Percentiles rank a stretch among this genome's conserved stretches.
These are phyloP conservation scores for Emydoidea blandingii DNA, from an alignment of 2,797 vertebrate species.

Conservation along the genomic window DNA sequence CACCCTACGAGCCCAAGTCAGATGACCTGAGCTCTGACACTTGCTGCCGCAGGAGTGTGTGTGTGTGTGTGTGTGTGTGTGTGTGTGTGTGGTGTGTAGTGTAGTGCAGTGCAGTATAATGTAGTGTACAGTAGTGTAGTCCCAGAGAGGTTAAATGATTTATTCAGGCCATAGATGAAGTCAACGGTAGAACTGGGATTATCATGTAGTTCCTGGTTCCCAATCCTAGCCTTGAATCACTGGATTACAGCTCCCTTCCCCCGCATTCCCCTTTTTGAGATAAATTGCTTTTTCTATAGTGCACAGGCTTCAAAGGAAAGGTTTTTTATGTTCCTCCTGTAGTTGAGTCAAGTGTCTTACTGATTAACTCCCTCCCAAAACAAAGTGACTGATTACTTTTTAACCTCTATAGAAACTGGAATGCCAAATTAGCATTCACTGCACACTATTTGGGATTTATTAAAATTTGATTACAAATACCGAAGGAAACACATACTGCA, in stretches of 20 bases:
- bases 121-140: no score
- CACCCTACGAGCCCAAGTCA: neutral
- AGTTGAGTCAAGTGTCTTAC: neutral
- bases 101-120: no score
- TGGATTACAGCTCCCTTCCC: neutral
- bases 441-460: neutral
- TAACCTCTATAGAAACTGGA: constrained; percentile 7
- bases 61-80: no score
- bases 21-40: neutral
- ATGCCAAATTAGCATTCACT: neutral
- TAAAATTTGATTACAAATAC: constrained; percentile 24
- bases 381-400: constrained; percentile 5
- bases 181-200: neutral
- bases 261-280: neutral
- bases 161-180: neutral
- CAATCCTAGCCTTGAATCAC: neutral
- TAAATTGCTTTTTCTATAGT: neutral
- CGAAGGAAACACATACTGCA: neutral
- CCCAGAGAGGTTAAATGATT: neutral
- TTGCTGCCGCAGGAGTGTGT: neutral
- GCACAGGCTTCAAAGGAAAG: neutral
- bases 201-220: neutral
- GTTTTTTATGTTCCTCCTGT: neutral
- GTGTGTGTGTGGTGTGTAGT: no score
- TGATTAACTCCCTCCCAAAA: neutral